Base-by-base conservation (phyloP, 1,140 invertebrate species). In the Papilio helenus region DNA sequence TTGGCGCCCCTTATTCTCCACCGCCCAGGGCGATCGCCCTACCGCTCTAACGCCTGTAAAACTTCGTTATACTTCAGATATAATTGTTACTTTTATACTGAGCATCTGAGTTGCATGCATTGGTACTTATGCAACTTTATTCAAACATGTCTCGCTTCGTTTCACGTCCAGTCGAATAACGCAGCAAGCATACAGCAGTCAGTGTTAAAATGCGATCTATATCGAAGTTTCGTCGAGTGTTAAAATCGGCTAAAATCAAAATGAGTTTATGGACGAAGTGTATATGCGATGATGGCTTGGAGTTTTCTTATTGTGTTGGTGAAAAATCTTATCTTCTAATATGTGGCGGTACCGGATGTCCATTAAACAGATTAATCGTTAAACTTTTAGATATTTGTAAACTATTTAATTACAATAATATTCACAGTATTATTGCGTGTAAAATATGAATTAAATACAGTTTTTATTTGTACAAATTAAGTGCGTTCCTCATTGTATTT, bases 191-290 rank as follows among this genome's bases (percentile, higher is more conserved):
- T 12, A 49, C n/a, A 16, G 16, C 72, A 49, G 34, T 42, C 71
- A 44, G 26, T 61, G 16, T 42, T 42, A 26, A 39, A 39, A 61
- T 77, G 76, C 51, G 55, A 77, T 20, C 20, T 14, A 65, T 42
- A 42, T 42, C 42, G 55, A 61, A 65, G 58, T 61, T 61, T 29
- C 29, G 55, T 61, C 76, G 51, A n/a, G 76, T 65, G 46, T 18
- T 77, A 65, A 61, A 61, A 61, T 65, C 55, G 5, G 76, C 42
- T 39, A 44, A 44, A 44, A 44, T 61, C 5, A 74, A 74, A 61
- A 77, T 65, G 51, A 76, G 76, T 77, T 58, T 77, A 39, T 77
- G 55, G 55, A 77, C 76, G 14, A 77, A 77, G 76, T 77, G 46
- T 18, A 76, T 76, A 58, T 76, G 51, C 29, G 29, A 76, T 23